Conservation (phyloP, 2,797 vertebrate genomes). For the Graptemys geographica region DNA sequence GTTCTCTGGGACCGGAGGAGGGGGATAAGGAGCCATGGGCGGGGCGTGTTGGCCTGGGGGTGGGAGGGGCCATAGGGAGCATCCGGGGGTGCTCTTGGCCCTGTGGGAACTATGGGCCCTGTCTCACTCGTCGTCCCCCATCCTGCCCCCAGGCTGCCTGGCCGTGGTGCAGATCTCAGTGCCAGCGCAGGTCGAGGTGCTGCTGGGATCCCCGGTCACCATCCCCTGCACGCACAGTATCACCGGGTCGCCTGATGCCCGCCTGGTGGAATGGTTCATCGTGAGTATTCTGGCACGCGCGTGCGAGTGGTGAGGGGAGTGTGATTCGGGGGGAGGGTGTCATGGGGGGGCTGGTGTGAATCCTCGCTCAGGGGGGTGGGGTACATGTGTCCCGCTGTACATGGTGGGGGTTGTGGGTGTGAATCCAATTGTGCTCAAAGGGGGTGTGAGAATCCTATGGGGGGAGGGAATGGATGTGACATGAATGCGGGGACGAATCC, state of each 20-base stretch:
- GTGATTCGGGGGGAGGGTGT: not conserved
- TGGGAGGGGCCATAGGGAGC: not conserved
- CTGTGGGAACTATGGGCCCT: not conserved
- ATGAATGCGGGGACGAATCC: not conserved
- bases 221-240: conserved; percentile 80
- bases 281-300: conserved; percentile 78
- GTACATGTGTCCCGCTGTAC: too few relatives aligned
- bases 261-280: conserved; percentile 85
- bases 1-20: not conserved
- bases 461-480: not conserved
- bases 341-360: not conserved
- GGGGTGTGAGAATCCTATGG: not conserved
- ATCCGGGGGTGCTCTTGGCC: too few relatives aligned
- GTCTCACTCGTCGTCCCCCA: not conserved
- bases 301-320: not conserved
- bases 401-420: not conserved
- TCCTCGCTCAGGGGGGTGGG: not conserved
- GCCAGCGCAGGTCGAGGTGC: conserved; percentile 78
- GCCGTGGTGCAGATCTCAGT: conserved; percentile 75
- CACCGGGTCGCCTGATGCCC: not conserved
- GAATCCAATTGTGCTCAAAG: not conserved
- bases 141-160: conserved; percentile 74
- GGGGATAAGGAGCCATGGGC: not conserved
- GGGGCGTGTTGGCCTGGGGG: too few relatives aligned
- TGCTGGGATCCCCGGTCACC: conserved; percentile 73